These are phyloP conservation scores for Pogoniulus pusillus DNA, from an alignment of 2,797 vertebrate genomes.

Conservation along the genomic window DNA sequence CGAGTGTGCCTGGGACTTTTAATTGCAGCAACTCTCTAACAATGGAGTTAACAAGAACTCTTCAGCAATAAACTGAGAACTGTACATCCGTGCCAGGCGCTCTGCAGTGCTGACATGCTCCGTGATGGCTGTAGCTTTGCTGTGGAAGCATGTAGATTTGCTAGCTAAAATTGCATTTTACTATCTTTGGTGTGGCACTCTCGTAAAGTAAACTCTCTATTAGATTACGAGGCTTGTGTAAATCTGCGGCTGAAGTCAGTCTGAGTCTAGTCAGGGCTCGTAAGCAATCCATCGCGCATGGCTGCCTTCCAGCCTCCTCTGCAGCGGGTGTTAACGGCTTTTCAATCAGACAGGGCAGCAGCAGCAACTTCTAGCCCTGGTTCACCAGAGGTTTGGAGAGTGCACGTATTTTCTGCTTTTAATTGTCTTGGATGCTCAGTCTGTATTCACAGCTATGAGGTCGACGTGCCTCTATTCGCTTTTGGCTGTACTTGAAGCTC, in stretches of 20 bases:
- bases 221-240: slow-evolving; percentile 58
- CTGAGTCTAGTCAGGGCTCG: slow-evolving; percentile 40
- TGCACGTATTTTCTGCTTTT: slow-evolving; percentile 44
- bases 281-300: slow-evolving; percentile 42
- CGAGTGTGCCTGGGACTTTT: slow-evolving; percentile 34
- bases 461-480: slow-evolving; percentile 54
- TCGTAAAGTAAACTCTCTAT: slow-evolving; percentile 65
- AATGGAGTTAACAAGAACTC: slow-evolving; percentile 58
- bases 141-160: slow-evolving; percentile 26
- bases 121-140: slow-evolving; percentile 18
- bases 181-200: slow-evolving; percentile 69
- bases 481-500: slow-evolving; percentile 54
- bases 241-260: slow-evolving; percentile 53
- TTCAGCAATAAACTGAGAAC: slow-evolving; percentile 27
- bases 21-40: slow-evolving; percentile 34
- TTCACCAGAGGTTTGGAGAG: neutral
- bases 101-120: slow-evolving; percentile 35
- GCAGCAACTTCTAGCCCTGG: neutral
- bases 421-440: slow-evolving; percentile 43
- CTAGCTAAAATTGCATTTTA: slow-evolving; percentile 61
- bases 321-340: neutral
- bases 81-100: neutral
- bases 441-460: slow-evolving; percentile 52
- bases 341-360: neutral
- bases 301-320: slow-evolving; percentile 53